Evolutionary conservation across 2,113 vertebrate genomes (phyloP).

Genomic region (Aviceda subcristata): DNA sequence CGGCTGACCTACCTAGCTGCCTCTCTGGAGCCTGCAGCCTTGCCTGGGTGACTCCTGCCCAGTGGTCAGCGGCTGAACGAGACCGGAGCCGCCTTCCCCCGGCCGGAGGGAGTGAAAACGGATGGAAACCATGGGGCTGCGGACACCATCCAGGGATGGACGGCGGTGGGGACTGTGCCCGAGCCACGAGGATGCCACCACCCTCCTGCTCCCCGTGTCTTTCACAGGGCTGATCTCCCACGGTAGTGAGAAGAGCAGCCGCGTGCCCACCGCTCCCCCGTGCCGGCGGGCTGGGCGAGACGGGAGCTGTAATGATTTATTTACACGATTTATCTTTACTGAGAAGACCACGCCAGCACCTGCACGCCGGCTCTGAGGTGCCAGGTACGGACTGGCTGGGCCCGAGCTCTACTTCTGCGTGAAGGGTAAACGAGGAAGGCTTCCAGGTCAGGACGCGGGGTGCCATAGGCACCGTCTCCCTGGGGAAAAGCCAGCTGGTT

Average conservation of each 20-base stretch:
- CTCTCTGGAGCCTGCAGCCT: background rate
- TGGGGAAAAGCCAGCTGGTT: background rate
- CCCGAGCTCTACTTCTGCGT: background rate
- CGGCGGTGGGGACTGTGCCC: background rate
- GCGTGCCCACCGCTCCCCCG: background rate
- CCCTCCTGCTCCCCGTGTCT: background rate
- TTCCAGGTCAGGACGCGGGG: background rate
- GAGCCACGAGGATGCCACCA: background rate
- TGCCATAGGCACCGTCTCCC: too few relatives aligned
- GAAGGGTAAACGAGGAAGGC: rapidly evolving
- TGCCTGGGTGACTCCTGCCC: background rate
- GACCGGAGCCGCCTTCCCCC: rapidly evolving
- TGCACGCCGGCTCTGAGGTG: too few relatives aligned
- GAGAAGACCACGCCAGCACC: background rate
- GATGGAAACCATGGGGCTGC: background rate
- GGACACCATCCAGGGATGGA: background rate
- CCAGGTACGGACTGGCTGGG: background rate
- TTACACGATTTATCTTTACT: too few relatives aligned
- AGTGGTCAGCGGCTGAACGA: background rate
- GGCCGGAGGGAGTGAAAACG: rapidly evolving
- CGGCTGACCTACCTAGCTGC: background rate
- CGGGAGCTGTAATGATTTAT: too few relatives aligned
- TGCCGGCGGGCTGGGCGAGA: rapidly evolving
- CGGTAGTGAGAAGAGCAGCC: background rate
- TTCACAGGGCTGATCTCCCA: background rate